phyloP scores from a whole-genome alignment of 2,797 vertebrate species.

The Mormyrus hasselquistii region DNA sequence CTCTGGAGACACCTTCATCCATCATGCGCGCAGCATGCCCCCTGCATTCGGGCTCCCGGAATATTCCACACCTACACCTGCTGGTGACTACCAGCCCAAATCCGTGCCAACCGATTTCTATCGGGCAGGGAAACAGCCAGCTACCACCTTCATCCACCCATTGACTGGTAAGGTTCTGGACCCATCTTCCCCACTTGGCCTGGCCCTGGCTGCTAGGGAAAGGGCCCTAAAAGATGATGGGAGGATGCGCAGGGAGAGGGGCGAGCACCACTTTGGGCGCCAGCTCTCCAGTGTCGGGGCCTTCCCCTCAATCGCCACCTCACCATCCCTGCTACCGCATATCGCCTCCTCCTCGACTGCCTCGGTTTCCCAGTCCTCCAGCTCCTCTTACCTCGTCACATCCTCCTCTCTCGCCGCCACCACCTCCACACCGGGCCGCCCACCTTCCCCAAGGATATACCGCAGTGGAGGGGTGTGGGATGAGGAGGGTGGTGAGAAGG shows the following conservation, averaged over 20 bases:
- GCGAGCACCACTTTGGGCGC: constrained; percentile 65
- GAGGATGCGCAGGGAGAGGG: constrained; percentile 57
- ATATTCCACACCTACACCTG: constrained; percentile 57
- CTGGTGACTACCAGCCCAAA: constrained; percentile 62
- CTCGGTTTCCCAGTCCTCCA: constrained; percentile 57
- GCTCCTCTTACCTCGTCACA: constrained; percentile 55
- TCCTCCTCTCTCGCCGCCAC: constrained; percentile 57
- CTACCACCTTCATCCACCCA: constrained; percentile 82
- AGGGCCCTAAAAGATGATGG: constrained; percentile 78
- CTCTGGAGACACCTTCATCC: constrained; percentile 73
- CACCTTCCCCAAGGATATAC: constrained; percentile 63
- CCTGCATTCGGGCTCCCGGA: constrained; percentile 69
- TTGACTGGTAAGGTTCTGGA: constrained; percentile 86
- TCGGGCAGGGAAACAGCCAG: constrained; percentile 45
- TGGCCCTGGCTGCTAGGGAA: constrained; percentile 81
- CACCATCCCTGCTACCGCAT: constrained; percentile 52
- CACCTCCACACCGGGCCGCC: constrained; percentile 59
- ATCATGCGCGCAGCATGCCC: constrained; percentile 72
- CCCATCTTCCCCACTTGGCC: constrained; percentile 78
- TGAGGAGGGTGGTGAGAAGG: constrained; percentile 46
- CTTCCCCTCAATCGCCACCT: constrained; percentile 56
- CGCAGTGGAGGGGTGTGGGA: constrained; percentile 30
- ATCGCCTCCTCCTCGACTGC: constrained; percentile 35
- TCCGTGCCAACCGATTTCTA: constrained; percentile 55
- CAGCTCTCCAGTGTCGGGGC: constrained; percentile 62